Conservation (phyloP, 37 sponge, comb jelly and placozoan genomes). For the Oscarella lobularis region DNA sequence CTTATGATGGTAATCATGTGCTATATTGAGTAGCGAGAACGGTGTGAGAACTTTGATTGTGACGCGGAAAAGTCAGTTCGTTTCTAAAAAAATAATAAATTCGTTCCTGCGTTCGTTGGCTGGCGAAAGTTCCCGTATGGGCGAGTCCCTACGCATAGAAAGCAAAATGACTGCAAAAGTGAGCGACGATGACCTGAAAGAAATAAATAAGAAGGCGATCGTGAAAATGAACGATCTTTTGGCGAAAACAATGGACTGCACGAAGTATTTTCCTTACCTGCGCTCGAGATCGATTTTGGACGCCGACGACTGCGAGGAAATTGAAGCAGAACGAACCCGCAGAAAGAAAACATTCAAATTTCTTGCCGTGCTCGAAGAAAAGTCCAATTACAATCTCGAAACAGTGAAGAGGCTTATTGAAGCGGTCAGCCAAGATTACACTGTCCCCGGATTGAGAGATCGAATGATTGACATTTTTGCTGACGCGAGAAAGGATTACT, state of each 20-base stretch:
- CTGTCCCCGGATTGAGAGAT: neutral
- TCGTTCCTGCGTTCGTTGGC: no score
- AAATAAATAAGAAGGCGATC: neutral
- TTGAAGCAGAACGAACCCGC: neutral
- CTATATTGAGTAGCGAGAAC: conserved; percentile 35
- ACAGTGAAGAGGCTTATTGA: neutral
- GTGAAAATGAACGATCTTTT: neutral
- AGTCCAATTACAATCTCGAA: neutral
- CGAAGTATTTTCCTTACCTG: neutral
- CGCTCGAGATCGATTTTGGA: neutral
- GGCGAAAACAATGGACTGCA: neutral
- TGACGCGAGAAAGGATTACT: neutral
- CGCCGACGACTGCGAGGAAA: neutral
- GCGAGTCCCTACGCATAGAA: no score
- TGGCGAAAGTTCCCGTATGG: no score
- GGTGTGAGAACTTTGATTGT: neutral
- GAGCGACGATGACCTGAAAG: neutral
- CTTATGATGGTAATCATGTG: conserved; percentile 77
- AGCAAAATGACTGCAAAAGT: neutral
- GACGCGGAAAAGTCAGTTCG: neutral
- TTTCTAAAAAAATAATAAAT: neutral
- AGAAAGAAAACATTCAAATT: neutral
- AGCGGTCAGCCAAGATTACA: neutral
- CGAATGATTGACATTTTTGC: neutral
- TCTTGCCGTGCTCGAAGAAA: neutral